Conservation (phyloP, 2,797 vertebrate genomes). For the Alosa sapidissima region DNA sequence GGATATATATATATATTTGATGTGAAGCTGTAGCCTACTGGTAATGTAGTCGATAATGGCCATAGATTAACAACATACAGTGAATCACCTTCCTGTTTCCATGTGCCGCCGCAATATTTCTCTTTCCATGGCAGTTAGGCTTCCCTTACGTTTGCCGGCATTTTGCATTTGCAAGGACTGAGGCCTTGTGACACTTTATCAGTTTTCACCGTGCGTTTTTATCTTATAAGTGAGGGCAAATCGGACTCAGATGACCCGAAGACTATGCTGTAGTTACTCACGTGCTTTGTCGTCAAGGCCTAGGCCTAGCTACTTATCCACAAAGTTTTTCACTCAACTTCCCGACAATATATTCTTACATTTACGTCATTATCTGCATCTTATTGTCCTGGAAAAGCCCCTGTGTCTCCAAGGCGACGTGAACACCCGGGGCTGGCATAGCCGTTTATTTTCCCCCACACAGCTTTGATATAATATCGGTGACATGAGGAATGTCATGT, state of each 20-base stretch:
- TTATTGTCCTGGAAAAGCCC: neutral
- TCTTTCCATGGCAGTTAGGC: neutral
- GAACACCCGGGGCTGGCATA: neutral
- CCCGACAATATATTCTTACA: neutral
- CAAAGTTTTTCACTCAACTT: neutral
- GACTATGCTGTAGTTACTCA: neutral
- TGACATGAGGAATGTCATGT: neutral
- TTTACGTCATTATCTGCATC: neutral
- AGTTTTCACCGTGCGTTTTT: conserved; percentile 30
- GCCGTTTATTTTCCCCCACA: neutral
- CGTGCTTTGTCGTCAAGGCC: neutral
- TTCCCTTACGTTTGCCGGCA: neutral
- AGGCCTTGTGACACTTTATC: conserved; percentile 30
- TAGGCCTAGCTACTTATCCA: neutral
- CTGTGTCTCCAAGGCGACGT: neutral
- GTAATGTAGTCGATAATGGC: neutral
- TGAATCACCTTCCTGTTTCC: neutral
- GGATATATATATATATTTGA: neutral
- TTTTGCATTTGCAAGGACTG: neutral
- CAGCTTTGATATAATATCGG: neutral
- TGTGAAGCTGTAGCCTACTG: neutral
- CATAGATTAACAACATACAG: neutral
- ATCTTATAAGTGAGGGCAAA: neutral
- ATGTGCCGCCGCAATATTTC: neutral
- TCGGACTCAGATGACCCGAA: neutral